Base-by-base conservation (phyloP, 2,888 invertebrate genomes). In the Drosophila monieri region DNA sequence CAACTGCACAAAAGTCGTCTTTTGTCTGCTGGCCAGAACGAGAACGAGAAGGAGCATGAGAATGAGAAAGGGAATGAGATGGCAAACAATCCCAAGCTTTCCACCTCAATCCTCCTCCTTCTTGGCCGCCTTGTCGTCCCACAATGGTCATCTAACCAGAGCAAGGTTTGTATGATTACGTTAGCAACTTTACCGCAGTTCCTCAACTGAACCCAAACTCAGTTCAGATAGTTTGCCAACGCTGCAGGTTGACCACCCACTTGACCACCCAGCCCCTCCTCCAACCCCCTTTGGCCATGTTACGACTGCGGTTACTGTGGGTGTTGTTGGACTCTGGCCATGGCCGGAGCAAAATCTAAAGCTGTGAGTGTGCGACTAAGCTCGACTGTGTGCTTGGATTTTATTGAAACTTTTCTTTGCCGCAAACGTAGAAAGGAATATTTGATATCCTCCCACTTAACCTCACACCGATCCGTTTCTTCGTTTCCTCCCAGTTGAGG, bases 321-420 rank as follows among this genome's bases (percentile, higher is more conserved):
- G 87, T 88, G 87, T 85, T 73, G 87, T 85, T 73, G 61, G 58
- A 74, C 72, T 61, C 59, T 75, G 74, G 64, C 44, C 72, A 75
- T 57, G 47, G 72, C 52, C 71, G 47, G 65, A 35, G 32, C 23
- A 18, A 25, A 9, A 6, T 43, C 43, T n/a, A 12, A 43, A 43
- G 12, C 56, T 58, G 52, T 18, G 39, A 15, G 39, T 18, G 39
- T 18, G 39, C 32, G 51, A 30, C 70, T 69, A 64, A 72, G 83
- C 71, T 69, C 61, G 67, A 65, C 68, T 74, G 59, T 76, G 53
- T 76, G 76, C 77, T 78, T 76, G 78, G 76, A 74, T 88, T 88
- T 74, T 80, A 81, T 83, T 86, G 86, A 77, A 89, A 88, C 77
- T 88, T 89, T 69, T 88, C 86, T 85, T 84, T 88, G 78, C 80